phyloP scores from a whole-genome alignment of 2,797 vertebrate species.

The Leptoclinus maculatus region DNA sequence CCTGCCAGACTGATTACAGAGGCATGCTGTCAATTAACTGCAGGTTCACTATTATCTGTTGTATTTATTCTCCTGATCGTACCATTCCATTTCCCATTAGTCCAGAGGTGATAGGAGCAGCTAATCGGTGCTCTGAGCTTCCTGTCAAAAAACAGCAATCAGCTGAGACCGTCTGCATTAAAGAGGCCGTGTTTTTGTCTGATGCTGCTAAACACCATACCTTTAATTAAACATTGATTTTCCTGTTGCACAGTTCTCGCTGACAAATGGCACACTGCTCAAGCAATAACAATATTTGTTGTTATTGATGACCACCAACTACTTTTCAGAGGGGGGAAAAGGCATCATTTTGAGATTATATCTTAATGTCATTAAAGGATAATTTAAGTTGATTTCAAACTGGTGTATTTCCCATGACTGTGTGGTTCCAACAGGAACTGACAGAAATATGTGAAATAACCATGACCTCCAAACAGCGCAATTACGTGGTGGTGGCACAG shows the following conservation, averaged over 20 bases:
- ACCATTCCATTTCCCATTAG: slow-evolving; percentile 6
- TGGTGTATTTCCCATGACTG: background rate
- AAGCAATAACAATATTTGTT: slow-evolving; percentile 66
- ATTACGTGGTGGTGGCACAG: no score
- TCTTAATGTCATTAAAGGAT: slow-evolving; percentile 22
- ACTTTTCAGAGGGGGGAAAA: slow-evolving; percentile 20
- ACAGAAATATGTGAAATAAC: background rate
- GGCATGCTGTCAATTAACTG: background rate
- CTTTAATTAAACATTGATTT: slow-evolving; percentile 83
- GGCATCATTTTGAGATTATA: slow-evolving; percentile 14
- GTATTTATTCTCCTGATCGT: background rate
- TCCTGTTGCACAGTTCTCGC: slow-evolving; percentile 58
- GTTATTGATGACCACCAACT: slow-evolving; percentile 57
- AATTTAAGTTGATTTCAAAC: background rate
- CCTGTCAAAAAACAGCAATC: slow-evolving; percentile 29
- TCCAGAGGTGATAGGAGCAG: slow-evolving; percentile 35
- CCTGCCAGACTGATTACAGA: background rate
- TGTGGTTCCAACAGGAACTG: background rate
- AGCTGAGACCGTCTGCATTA: slow-evolving; percentile 58
- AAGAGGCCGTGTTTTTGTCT: slow-evolving; percentile 51
- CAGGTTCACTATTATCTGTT: background rate
- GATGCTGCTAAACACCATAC: slow-evolving; percentile 69
- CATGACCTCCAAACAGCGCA: background rate
- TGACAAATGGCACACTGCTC: slow-evolving; percentile 72
- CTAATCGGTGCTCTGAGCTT: slow-evolving; percentile 29